These are phyloP conservation scores for Helicolenus hilgendorfi DNA, from an alignment of 2,797 vertebrate genomes.

Conservation along the genomic window DNA sequence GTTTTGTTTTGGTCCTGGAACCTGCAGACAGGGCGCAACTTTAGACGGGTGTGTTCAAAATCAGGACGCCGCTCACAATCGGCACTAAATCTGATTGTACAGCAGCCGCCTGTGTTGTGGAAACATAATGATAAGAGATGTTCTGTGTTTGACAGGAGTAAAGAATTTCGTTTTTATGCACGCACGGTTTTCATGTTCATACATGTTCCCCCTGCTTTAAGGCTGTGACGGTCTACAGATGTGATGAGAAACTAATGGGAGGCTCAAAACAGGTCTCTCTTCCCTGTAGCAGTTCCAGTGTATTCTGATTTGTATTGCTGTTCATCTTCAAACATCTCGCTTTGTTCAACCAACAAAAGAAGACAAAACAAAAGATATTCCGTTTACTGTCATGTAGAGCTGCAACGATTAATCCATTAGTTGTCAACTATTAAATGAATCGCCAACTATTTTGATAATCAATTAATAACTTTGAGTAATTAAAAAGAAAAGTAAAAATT, in stretches of 20 bases:
- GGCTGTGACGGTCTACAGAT: background rate
- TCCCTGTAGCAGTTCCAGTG: background rate
- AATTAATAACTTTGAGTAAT: too few species aligned
- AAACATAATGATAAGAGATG: slow-evolving; percentile 6
- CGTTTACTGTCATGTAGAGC: background rate
- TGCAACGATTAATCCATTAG: too few species aligned
- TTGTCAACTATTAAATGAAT: too few species aligned
- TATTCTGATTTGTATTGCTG: too few species aligned
- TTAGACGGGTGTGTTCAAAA: slow-evolving; percentile 24
- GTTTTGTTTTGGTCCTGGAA: slow-evolving; percentile 35
- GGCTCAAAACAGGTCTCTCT: background rate
- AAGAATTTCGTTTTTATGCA: slow-evolving; percentile 22
- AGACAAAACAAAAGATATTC: background rate
- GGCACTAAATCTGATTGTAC: background rate
- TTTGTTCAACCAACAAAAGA: background rate
- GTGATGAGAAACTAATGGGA: background rate
- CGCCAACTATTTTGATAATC: too few species aligned
- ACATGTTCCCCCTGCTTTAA: slow-evolving; percentile 53
- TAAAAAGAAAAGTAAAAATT: too few species aligned
- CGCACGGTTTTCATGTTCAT: slow-evolving; percentile 38
- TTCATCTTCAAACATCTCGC: background rate
- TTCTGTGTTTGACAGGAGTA: slow-evolving; percentile 2
- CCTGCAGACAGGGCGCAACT: background rate
- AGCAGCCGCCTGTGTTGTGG: background rate
- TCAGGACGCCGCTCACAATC: background rate